Conservation (phyloP, 2,113 vertebrate species). For the Dinomys branickii region DNA sequence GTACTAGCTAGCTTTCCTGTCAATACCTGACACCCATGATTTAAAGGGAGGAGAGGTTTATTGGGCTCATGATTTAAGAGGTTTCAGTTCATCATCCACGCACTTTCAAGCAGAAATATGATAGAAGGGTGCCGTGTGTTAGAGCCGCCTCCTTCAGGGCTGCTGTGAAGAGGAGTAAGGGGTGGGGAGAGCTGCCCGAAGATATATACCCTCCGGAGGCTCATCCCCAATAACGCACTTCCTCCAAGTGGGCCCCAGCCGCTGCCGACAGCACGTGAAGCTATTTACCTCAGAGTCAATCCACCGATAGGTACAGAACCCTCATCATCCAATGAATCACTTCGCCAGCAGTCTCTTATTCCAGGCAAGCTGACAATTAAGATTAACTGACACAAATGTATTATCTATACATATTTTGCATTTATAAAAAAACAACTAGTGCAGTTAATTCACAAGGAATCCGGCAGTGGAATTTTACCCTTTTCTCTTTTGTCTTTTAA, state of each 20-base stretch:
- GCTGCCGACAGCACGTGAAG: too few species aligned
- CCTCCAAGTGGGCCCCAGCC: neutral
- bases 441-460: neutral
- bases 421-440: conserved; percentile 7
- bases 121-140: neutral
- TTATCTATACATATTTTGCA: neutral
- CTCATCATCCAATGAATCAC: neutral
- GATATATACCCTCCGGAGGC: neutral
- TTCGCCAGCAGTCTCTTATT: neutral
- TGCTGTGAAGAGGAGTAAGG: neutral
- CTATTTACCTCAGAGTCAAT: too few species aligned
- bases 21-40: neutral
- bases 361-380: neutral
- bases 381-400: neutral
- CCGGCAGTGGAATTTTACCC: neutral
- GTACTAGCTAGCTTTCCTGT: neutral
- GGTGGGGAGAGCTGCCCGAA: neutral
- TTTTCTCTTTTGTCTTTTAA: conserved; percentile 17
- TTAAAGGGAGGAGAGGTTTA: neutral
- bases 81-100: neutral
- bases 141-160: neutral
- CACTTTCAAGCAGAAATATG: neutral
- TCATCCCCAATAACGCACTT: neutral
- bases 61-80: neutral
- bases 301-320: neutral